Percentiles rank a stretch among this genome's conserved stretches.
Evolutionary conservation across 2,888 invertebrate genomes (phyloP).

Genomic region (Caenorhabditis sulstoni): DNA sequence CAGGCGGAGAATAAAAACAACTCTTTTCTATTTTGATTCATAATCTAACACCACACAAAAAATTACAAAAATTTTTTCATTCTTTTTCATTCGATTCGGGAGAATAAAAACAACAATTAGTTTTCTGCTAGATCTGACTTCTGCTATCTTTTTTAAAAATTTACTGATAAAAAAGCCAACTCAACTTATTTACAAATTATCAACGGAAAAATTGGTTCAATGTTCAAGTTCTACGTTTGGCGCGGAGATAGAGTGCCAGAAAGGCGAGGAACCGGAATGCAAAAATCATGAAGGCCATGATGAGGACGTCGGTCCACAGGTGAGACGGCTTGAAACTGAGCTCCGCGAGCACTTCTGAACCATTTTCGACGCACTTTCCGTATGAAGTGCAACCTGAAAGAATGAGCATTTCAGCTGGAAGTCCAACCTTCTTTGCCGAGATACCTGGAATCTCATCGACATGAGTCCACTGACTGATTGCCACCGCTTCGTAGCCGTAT

Average conservation of each 20-base stretch:
- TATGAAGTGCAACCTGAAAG: conserved; percentile 49
- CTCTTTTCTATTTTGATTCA: not conserved
- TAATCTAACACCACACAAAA: no score
- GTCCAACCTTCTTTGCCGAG: not conserved
- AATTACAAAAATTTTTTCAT: no score
- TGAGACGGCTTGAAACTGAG: conserved; percentile 70
- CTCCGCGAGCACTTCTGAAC: conserved; percentile 69
- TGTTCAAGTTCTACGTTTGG: conserved; percentile 63
- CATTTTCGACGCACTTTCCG: conserved; percentile 57
- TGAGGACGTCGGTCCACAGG: conserved; percentile 65
- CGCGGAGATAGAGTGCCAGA: conserved; percentile 69
- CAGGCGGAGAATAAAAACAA: not conserved
- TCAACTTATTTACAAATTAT: conserved; percentile 11
- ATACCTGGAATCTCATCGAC: conserved; percentile 75
- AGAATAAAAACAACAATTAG: not conserved
- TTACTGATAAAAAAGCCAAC: conserved; percentile 8
- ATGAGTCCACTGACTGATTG: conserved; percentile 81
- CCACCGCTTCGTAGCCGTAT: conserved; percentile 81
- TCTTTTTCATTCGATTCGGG: no score
- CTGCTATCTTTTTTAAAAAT: not conserved
- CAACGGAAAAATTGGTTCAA: no score
- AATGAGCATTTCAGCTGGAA: not conserved
- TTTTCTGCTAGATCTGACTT: no score
- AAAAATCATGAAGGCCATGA: conserved; percentile 70
- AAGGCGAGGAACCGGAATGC: conserved; percentile 73